Conservation (phyloP, 2,113 vertebrate species). For the Globicephala melas region DNA sequence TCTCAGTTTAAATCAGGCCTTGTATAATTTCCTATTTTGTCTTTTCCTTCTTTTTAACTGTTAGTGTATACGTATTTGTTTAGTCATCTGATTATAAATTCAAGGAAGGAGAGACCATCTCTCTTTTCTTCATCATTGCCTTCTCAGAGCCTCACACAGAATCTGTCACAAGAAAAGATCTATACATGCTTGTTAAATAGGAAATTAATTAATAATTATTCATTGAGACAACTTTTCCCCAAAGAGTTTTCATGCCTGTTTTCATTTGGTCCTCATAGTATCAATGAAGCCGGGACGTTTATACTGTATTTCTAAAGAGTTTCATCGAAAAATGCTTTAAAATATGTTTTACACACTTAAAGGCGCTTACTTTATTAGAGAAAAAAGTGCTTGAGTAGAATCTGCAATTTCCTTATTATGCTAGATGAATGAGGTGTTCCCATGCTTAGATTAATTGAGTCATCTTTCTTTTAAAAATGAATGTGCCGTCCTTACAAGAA, state of each 20-base stretch:
- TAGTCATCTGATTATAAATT: neutral
- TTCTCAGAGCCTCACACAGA: neutral
- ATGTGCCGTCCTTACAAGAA: neutral
- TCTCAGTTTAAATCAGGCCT: neutral
- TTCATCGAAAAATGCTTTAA: neutral
- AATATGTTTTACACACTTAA: neutral
- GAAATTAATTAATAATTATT: neutral
- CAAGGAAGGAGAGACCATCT: neutral
- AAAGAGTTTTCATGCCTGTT: neutral
- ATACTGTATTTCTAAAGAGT: neutral
- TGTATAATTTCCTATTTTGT: neutral
- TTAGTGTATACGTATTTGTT: neutral
- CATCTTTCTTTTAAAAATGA: conserved; percentile 32
- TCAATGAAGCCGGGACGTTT: neutral
- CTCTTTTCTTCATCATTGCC: neutral
- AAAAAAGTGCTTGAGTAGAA: neutral
- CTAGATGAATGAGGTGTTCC: conserved; percentile 7
- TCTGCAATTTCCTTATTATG: neutral
- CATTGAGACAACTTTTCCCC: neutral
- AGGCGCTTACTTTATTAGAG: neutral
- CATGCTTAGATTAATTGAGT: conserved; percentile 13
- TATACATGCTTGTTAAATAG: neutral
- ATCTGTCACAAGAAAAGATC: neutral
- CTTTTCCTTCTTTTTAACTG: neutral
- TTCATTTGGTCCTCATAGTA: neutral